Conservation (phyloP, 2,888 invertebrate species). For the Oscheius sp. region DNA sequence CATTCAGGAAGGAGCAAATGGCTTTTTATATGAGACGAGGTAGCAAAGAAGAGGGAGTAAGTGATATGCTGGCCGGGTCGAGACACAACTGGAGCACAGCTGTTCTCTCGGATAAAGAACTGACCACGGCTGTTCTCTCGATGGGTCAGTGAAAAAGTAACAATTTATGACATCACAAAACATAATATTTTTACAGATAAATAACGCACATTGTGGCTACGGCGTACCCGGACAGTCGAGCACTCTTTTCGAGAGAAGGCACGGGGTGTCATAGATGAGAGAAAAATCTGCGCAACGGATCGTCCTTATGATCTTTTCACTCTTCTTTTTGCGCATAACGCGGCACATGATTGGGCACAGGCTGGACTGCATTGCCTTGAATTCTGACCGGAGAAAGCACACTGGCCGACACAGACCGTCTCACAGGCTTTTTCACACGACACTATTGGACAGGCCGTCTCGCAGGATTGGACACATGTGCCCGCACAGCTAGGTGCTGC, state of each 20-base stretch:
- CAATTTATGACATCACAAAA: constrained; percentile 20
- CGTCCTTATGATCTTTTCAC: constrained; percentile 36
- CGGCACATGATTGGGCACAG: constrained; percentile 49
- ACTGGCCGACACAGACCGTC: constrained; percentile 52
- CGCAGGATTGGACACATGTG: constrained; percentile 46
- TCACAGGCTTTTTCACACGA: constrained; percentile 48
- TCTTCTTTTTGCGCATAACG: constrained; percentile 46
- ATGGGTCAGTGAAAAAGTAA: not conserved
- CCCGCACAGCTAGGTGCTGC: constrained; percentile 44
- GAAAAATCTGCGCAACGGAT: too few relatives aligned
- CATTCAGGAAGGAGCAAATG: not conserved
- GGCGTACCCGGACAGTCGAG: constrained; percentile 24
- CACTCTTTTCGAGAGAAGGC: constrained; percentile 15
- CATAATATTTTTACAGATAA: not conserved
- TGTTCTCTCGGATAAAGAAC: not conserved
- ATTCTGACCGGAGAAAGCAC: constrained; percentile 48
- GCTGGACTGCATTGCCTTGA: constrained; percentile 47
- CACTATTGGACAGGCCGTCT: constrained; percentile 44
- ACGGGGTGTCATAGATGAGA: constrained; percentile 13
- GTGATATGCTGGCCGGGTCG: not conserved
- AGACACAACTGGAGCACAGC: not conserved
- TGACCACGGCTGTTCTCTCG: not conserved
- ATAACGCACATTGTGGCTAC: constrained; percentile 29
- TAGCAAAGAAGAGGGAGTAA: not conserved
- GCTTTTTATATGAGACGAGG: too few relatives aligned